phyloP scores from a whole-genome alignment of 2,797 vertebrate species.

The Euphonia xanthogaster region DNA sequence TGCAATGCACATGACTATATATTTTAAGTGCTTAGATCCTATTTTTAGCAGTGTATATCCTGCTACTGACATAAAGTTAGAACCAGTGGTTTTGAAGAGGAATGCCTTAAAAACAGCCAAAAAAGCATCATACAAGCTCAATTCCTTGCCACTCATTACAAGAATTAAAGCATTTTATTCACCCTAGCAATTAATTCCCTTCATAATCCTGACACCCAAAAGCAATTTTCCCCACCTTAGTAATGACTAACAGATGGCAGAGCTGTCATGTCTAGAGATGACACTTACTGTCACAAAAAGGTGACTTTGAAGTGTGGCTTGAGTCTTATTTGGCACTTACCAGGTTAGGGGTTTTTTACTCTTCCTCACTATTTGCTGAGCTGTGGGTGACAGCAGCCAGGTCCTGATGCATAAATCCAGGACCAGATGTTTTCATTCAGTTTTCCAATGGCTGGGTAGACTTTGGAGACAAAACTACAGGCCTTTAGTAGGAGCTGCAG shows the following conservation, averaged over 20 bases:
- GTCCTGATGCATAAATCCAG: background rate
- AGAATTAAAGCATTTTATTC: constrained; percentile 9
- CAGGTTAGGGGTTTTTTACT: background rate
- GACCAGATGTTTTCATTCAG: background rate
- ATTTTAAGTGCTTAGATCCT: constrained; percentile 25
- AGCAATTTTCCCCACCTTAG: background rate
- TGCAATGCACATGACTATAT: background rate
- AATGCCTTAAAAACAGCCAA: constrained; percentile 55
- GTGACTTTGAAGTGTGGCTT: background rate
- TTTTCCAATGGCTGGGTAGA: background rate
- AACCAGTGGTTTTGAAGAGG: constrained; percentile 14
- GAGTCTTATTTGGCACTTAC: background rate
- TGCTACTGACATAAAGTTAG: background rate
- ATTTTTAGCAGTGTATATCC: constrained; percentile 19
- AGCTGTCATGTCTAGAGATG: background rate
- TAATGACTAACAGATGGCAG: background rate
- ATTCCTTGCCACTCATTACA: constrained; percentile 2
- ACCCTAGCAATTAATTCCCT: background rate
- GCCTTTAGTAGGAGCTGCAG: background rate
- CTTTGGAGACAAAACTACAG: background rate
- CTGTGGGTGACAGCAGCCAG: background rate
- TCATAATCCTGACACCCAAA: background rate
- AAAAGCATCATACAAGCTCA: background rate
- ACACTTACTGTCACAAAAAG: background rate
- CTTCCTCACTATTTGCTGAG: background rate